phyloP scores from a whole-genome alignment of 2,888 invertebrate genomes.

The Muschampia staudingeri region DNA sequence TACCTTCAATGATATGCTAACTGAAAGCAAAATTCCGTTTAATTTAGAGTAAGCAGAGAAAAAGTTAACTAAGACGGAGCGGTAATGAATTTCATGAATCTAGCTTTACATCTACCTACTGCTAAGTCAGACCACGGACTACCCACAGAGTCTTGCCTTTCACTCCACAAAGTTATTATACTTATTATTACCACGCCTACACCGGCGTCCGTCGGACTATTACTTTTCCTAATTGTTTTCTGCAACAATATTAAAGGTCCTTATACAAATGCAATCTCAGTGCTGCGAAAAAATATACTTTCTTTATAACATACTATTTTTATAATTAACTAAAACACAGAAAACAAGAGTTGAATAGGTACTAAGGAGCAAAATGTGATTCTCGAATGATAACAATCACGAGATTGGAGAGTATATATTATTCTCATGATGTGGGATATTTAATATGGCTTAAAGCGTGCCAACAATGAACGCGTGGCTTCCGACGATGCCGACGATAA shows the following conservation, averaged over 20 bases:
- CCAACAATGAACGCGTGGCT: slow-evolving; percentile 77
- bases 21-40: neutral
- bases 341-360: too few relatives aligned
- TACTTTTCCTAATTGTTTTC: slow-evolving; percentile 7
- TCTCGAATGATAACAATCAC: slow-evolving; percentile 61
- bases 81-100: slow-evolving; percentile 70
- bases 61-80: slow-evolving; percentile 35
- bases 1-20: too few relatives aligned
- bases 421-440: slow-evolving; percentile 71
- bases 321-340: too few relatives aligned
- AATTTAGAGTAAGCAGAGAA: neutral
- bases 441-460: slow-evolving; percentile 75
- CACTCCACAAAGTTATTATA: slow-evolving; percentile 79
- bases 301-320: too few relatives aligned
- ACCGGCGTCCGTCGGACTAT: slow-evolving; percentile 21
- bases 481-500: slow-evolving; percentile 71
- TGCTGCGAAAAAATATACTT: neutral
- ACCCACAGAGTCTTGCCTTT: slow-evolving; percentile 82
- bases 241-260: slow-evolving; percentile 5
- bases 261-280: neutral
- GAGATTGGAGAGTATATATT: slow-evolving; percentile 49
- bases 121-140: slow-evolving; percentile 62
- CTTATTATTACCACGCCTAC: slow-evolving; percentile 52
- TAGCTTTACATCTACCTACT: slow-evolving; percentile 52
- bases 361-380: slow-evolving; percentile 59